Conservation (phyloP, 2,888 invertebrate species). For the Diarsia dahlii region DNA sequence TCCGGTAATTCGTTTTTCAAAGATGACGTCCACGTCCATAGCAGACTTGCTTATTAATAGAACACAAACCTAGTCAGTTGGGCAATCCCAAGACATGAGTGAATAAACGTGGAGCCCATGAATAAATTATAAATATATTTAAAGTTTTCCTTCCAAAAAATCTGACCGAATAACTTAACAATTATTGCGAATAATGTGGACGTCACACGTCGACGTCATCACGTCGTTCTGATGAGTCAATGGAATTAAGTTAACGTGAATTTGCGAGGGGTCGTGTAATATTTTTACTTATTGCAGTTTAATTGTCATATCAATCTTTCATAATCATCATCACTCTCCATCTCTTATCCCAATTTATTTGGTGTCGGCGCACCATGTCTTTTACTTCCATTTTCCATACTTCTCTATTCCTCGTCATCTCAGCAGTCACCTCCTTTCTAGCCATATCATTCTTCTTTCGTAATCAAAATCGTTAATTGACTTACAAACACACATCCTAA, state of each 20-base stretch:
- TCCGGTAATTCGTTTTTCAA: background rate
- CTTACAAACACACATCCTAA: background rate
- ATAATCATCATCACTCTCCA: no score
- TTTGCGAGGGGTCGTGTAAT: background rate
- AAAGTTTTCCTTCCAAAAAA: slow-evolving; percentile 15
- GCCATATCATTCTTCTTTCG: no score
- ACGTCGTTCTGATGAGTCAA: slow-evolving; percentile 20
- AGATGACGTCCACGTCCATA: background rate
- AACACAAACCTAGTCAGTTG: background rate
- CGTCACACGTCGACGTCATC: slow-evolving; percentile 21
- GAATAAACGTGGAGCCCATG: background rate
- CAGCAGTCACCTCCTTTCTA: no score
- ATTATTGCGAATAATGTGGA: background rate
- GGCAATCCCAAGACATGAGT: slow-evolving; percentile 10
- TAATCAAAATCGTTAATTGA: background rate
- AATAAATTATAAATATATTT: slow-evolving; percentile 1
- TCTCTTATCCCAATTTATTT: no score
- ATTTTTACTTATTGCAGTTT: background rate
- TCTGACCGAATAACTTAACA: background rate
- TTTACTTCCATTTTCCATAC: no score
- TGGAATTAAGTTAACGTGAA: background rate
- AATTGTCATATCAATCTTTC: background rate
- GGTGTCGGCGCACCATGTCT: no score
- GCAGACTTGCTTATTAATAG: background rate
- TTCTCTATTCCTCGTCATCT: no score